Conservation (phyloP, 2,888 invertebrate genomes). For the Eueremaeus valkanovi region DNA sequence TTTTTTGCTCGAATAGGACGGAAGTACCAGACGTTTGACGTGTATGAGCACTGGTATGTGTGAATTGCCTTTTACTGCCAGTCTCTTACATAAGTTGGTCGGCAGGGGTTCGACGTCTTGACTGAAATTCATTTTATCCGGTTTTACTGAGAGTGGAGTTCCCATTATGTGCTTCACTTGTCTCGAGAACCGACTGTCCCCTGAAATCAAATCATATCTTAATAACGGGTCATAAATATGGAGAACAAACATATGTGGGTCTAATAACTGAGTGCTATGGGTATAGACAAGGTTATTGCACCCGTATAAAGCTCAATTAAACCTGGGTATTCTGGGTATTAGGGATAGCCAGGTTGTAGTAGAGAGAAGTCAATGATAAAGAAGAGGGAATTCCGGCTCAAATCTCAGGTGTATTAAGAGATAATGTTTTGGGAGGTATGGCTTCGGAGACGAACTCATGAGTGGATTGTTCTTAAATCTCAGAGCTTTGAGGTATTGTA, state of each 20-base stretch:
- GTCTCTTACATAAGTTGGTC: background rate
- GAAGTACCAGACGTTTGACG: background rate
- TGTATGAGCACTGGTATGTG: slow-evolving; percentile 34
- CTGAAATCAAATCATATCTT: no score
- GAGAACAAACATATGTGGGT: background rate
- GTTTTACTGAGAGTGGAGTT: slow-evolving; percentile 14
- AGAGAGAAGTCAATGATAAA: no score
- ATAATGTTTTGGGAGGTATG: no score
- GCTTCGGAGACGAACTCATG: no score
- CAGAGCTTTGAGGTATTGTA: no score
- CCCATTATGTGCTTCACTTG: slow-evolving; percentile 41
- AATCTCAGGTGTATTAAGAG: no score
- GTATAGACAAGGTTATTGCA: no score
- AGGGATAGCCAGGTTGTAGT: no score
- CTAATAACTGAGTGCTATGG: no score
- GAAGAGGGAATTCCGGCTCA: no score
- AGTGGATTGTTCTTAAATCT: no score
- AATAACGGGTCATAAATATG: background rate
- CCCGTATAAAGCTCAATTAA: background rate
- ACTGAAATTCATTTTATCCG: background rate
- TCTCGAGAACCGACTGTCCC: slow-evolving; percentile 36
- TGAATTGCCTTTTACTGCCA: slow-evolving; percentile 23
- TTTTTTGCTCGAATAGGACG: background rate
- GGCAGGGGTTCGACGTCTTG: slow-evolving; percentile 29
- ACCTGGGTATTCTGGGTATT: no score